Evolutionary conservation across 2,797 vertebrate genomes (phyloP), one percentile per base, ranked within the genome.

Genomic region (Cuniculus paca): DNA sequence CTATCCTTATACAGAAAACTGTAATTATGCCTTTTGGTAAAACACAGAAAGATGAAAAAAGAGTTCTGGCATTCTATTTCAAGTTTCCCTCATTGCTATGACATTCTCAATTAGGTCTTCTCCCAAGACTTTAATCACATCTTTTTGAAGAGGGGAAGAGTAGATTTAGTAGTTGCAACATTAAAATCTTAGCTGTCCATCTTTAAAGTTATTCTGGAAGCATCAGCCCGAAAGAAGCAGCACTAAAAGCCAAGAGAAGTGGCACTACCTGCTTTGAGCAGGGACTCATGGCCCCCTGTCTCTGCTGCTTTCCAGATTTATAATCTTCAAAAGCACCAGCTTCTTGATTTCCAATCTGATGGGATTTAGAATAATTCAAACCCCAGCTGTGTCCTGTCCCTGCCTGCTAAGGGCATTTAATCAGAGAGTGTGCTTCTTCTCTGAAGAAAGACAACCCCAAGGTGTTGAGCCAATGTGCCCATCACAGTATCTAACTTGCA

Each of bases 321-420:
- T 97, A 97, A 95, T 97, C 97, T 97, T 97, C 96, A 96, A 94
- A 97, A 88, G 93, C 96, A 97, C 22, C 78, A 93, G 94, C 84
- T 93, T 97, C 96, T 94, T 97, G 77, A 97, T 93, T 97, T 97
- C 83, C 91, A 97, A 88, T 96, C 93, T 92, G 95, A 97, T 95
- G 90, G 95, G 96, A 97, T 97, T 98, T 97, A 96, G 94, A 50
- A 39, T 91, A 72, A 96, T 97, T 90, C 95, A 97, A 90, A 96
- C 93, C 93, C 95, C 96, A 98, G 97, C 97, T 98, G 97, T 96
- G 96, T 63, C 95, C 95, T 93, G 56, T 95, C 48, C 90, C 94
- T 95, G 93, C n/a, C 84, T 96, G 81, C 96, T 97, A 79, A 97
- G 96, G 84, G 65, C 90, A 85, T 96, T 98, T 92, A 94, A 96